Evolutionary conservation across 2,797 vertebrate species (phyloP), one percentile per base, ranked within the genome.

Genomic region (Enteromius mattozi): DNA sequence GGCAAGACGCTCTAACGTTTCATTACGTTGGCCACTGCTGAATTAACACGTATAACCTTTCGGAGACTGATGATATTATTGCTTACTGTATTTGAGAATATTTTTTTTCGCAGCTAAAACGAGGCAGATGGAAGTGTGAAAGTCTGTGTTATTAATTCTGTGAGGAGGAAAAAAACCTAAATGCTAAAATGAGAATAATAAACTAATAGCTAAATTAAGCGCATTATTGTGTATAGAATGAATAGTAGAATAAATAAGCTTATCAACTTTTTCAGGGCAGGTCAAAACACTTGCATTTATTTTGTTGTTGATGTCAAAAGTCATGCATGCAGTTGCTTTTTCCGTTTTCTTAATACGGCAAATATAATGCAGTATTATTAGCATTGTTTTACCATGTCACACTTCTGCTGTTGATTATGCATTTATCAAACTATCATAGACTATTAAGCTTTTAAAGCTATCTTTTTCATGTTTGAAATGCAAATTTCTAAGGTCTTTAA

Each of bases 1-100:
- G 87, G 87, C 87, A 88, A 71, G 84, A 77, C 61, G 56, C 70
- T n/a, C 85, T 81, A 90, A 89, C 84, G 75, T 88, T 89, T 87
- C 80, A 85, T 90, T 90, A 89, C 82, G 75, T 85, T 84, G 86
- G 83, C 83, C 79, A 85, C 72, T 54, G 81, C 84, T 74, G 80
- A 89, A 83, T 86, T 85, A 88, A 84, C 65, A 66, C 72, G 82
- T 65, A 83, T 82, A 82, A 84, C 84, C 86, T 87, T 71, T 83
- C 45, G 42, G 56, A 85, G 61, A 65, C 78, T 65, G 84, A 71
- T 84, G 87, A 82, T 86, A 86, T 86, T 69, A 87, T 76, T 84
- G 81, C 81, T 86, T 85, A 85, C 71, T 66, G 80, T 74, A 76
- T 76, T 75, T 37, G 30, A 82, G 59, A 71, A 71, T 24, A 45